Percentiles rank a stretch among this genome's conserved stretches.
phyloP scores from a whole-genome alignment of 1,140 invertebrate species.

The Leucophenga varia region DNA sequence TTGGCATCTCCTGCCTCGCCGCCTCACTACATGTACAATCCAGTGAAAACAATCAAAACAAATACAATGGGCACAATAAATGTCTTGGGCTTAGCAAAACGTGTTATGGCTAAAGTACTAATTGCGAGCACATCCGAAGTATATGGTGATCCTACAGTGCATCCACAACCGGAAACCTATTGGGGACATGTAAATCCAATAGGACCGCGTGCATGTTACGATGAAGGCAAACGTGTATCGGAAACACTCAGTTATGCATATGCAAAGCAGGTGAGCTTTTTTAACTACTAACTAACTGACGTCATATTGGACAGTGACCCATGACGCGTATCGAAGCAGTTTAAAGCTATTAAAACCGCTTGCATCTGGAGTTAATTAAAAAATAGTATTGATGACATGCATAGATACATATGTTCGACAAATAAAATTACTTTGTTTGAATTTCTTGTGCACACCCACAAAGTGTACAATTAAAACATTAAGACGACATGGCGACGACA shows the following conservation, averaged over 20 bases:
- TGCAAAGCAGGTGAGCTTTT: constrained; percentile 77
- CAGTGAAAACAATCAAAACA: constrained; percentile 99
- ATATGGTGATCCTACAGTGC: constrained; percentile 96
- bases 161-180: constrained; percentile 93
- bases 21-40: constrained; percentile 99
- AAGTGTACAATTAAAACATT: too few relatives aligned
- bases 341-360: too few relatives aligned
- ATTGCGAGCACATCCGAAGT: constrained; percentile 99
- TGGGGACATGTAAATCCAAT: constrained; percentile 99
- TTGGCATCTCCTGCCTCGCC: constrained; percentile 98
- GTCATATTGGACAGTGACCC: constrained; percentile 22
- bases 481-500: too few relatives aligned
- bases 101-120: constrained; percentile 90
- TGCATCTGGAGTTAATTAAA: too few relatives aligned
- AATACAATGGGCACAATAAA: constrained; percentile 98
- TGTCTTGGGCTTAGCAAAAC: constrained; percentile 92
- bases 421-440: too few relatives aligned
- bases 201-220: constrained; percentile 94
- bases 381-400: too few relatives aligned
- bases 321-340: too few relatives aligned
- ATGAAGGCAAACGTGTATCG: constrained; percentile 97
- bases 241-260: constrained; percentile 97
- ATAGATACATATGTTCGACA: too few relatives aligned
- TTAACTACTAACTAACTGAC: constrained; percentile 3
- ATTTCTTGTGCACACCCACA: too few relatives aligned